Base-by-base conservation (phyloP, 2,113 vertebrate species). In the Zeus faber region DNA sequence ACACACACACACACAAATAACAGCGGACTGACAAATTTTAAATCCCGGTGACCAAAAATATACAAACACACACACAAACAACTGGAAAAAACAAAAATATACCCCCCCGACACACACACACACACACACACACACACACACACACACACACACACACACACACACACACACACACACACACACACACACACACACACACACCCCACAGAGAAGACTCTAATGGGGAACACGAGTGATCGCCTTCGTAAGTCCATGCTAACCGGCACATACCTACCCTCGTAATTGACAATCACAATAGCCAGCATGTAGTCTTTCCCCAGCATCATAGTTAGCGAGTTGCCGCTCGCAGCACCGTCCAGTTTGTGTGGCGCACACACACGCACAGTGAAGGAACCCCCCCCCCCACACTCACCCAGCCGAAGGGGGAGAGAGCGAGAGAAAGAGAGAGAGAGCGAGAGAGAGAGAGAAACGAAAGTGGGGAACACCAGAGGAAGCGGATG, bases 261-360 rank as follows among this genome's bases (percentile, higher is more conserved):
- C 31, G 8, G 8, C 31, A 13, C 31, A 9, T 80, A 85, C 87
- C 87, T 89, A 88, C 86, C 85, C 69, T 83, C 74, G 2, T 80
- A 87, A 88, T 86, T 92, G 83, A 89, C 84, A 89, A 74, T 87
- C 80, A 77, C 35, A 73, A 88, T 84, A 70, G 87, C 83, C 90
- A 92, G 89, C 82, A 79, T 84, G 84, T 83, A 91, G 85, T 85
- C 88, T 87, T 55, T 43, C 58, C 91, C 80, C 60, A 91, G 85
- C 87, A 92, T 82, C 86, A 80, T 45, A 79, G 74, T 79, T 72
- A 85, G 63, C 81, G 65, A 72, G 70, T 77, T 76, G 74, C 67
- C 65, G 72, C 70, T 74, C 57, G 77, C 72, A 77, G 65, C 68
- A 62, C 64, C 76, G 50, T 55, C 64, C 72, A 89, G 81, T 61